phyloP scores from a whole-genome alignment of 2,797 vertebrate species.

The Agapornis canus region DNA sequence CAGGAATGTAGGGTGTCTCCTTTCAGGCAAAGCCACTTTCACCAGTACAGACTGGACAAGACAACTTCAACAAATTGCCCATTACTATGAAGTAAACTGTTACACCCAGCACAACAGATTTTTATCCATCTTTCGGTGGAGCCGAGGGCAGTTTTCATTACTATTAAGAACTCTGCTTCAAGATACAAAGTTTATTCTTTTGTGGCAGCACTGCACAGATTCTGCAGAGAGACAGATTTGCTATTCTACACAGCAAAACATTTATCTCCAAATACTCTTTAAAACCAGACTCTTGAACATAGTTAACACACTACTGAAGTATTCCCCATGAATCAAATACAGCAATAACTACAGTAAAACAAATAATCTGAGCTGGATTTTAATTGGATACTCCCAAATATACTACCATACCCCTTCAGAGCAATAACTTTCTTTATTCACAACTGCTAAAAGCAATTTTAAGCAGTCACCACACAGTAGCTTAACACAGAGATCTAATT shows the following conservation, averaged over 20 bases:
- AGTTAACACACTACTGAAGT: not conserved
- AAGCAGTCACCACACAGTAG: not conserved
- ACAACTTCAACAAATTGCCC: not conserved
- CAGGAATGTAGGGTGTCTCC: accelerated
- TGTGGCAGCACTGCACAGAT: not conserved
- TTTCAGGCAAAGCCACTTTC: not conserved
- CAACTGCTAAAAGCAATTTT: not conserved
- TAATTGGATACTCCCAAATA: not conserved
- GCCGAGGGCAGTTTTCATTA: not conserved
- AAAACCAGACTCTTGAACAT: not conserved
- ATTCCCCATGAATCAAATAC: not conserved
- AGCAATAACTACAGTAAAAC: not conserved
- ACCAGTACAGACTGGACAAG: not conserved
- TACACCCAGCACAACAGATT: not conserved
- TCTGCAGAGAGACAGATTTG: not conserved
- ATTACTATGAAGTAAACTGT: not conserved
- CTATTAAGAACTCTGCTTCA: not conserved
- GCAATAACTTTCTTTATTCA: not conserved
- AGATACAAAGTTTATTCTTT: not conserved
- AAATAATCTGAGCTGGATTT: not conserved
- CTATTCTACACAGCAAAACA: not conserved
- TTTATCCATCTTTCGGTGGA: not conserved
- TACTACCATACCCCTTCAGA: accelerated
- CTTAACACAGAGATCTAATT: not conserved
- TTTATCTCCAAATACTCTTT: not conserved